Conservation (phyloP, 2,113 vertebrate genomes). For the Verasper variegatus region DNA sequence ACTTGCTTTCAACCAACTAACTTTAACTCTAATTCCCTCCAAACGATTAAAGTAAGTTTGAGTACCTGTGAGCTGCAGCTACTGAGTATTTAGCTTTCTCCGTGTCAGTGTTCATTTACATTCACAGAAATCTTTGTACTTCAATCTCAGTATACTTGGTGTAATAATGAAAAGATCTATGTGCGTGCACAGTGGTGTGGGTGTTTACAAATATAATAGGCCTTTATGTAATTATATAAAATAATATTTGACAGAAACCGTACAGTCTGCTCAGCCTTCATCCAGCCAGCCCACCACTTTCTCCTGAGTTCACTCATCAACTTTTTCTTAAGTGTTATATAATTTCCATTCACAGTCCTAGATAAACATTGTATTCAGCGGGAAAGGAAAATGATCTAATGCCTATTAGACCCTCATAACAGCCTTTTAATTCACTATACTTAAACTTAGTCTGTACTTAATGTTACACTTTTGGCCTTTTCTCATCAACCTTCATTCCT, state of each 20-base stretch:
- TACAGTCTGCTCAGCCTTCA: slow-evolving; percentile 10
- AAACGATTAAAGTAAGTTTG: not conserved
- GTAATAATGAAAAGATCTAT: not conserved
- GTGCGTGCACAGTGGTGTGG: not conserved
- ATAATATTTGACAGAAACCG: slow-evolving; percentile 5
- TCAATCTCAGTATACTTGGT: not conserved
- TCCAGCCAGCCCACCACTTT: slow-evolving; percentile 23
- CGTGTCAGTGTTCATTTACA: not conserved
- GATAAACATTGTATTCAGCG: slow-evolving; percentile 50
- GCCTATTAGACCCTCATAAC: slow-evolving; percentile 35
- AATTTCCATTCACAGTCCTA: slow-evolving; percentile 27
- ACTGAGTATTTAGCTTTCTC: not conserved
- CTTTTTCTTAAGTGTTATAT: slow-evolving; percentile 31
- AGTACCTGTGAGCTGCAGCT: not conserved
- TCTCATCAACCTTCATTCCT: slow-evolving; percentile 44
- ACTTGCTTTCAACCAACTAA: no score
- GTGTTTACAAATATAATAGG: slow-evolving; percentile 7
- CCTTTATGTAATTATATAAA: slow-evolving; percentile 13
- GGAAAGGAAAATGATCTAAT: slow-evolving; percentile 25
- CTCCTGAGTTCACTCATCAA: slow-evolving; percentile 20
- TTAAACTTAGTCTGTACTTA: slow-evolving; percentile 13
- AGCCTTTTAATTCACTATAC: slow-evolving; percentile 32
- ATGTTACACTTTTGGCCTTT: not conserved
- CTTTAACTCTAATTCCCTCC: no score
- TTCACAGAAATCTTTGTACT: not conserved